Evolutionary conservation across 2,797 vertebrate genomes (phyloP).

Genomic region (Dendrocincla tyrannina): DNA sequence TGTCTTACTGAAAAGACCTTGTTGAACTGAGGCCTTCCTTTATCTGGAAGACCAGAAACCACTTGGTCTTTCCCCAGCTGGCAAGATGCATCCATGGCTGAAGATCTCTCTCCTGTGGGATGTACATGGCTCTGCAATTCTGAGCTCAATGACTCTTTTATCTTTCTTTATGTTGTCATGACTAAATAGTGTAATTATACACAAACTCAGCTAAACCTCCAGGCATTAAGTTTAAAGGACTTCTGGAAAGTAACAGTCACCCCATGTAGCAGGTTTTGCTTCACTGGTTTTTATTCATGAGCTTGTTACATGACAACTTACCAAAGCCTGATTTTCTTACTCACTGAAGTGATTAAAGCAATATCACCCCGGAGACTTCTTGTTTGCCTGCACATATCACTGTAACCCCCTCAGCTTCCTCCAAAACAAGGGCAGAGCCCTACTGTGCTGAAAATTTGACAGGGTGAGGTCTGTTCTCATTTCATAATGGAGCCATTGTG

Average conservation of each 20-base stretch:
- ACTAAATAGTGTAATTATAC: neutral
- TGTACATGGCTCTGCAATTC: rapidly evolving
- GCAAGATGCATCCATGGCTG: neutral
- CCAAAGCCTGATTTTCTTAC: neutral
- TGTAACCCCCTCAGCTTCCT: neutral
- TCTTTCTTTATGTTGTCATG: neutral
- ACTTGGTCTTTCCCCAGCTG: neutral
- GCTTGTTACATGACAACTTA: neutral
- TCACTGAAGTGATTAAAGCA: conserved; percentile 20
- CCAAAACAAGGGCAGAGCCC: neutral
- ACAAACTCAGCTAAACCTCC: neutral
- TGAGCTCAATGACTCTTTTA: neutral
- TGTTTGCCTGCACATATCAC: neutral
- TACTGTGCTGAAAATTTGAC: neutral
- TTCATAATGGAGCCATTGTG: neutral
- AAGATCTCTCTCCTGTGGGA: neutral
- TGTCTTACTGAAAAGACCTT: neutral
- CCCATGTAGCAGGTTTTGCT: neutral
- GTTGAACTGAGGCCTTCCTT: neutral
- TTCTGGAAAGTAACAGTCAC: neutral
- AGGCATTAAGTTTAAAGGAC: neutral
- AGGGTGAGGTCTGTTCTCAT: neutral
- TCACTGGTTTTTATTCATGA: neutral
- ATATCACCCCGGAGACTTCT: neutral
- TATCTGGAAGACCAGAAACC: neutral